A percentile compares a stretch with the other conserved stretches of the same genome.
Evolutionary conservation across 2,888 invertebrate genomes (phyloP).

Genomic region (Stenolophus ochropezus): DNA sequence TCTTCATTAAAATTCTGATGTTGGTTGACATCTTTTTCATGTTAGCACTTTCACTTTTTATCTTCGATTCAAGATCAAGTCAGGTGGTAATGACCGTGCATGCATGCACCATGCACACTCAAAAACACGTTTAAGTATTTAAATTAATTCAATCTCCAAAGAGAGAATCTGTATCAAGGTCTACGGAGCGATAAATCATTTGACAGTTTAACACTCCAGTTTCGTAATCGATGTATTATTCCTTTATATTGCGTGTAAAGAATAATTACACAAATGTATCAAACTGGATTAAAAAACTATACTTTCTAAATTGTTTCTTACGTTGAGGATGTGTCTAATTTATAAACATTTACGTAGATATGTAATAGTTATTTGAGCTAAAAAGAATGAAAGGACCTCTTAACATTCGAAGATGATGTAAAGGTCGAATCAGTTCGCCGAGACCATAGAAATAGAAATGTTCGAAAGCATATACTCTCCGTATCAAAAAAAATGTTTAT

Average conservation of each 20-base stretch:
- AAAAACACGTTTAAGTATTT: slow-evolving; percentile 22
- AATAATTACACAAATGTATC: slow-evolving; percentile 3
- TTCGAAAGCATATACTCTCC: too few relatives aligned
- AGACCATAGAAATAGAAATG: too few relatives aligned
- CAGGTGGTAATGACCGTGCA: slow-evolving; percentile 30
- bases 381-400: too few relatives aligned
- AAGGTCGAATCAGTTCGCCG: too few relatives aligned
- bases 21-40: slow-evolving; percentile 16
- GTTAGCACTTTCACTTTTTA: slow-evolving; percentile 29
- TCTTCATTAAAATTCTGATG: background rate
- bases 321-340: slow-evolving; percentile 27
- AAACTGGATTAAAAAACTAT: background rate
- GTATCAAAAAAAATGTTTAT: too few relatives aligned
- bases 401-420: too few relatives aligned
- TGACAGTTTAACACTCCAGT: background rate
- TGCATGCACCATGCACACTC: background rate
- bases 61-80: slow-evolving; percentile 40
- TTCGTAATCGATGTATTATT: slow-evolving; percentile 3
- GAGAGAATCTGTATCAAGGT: slow-evolving; percentile 1
- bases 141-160: slow-evolving; percentile 12
- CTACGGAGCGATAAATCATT: background rate
- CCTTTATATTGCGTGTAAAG: background rate
- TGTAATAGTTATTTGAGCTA: too few relatives aligned
- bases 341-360: too few relatives aligned
- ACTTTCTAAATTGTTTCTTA: slow-evolving; percentile 5